A percentile compares a stretch with the other conserved stretches of the same genome.
phyloP scores from a whole-genome alignment of 2,113 vertebrate species.

The Baryphthengus martii region DNA sequence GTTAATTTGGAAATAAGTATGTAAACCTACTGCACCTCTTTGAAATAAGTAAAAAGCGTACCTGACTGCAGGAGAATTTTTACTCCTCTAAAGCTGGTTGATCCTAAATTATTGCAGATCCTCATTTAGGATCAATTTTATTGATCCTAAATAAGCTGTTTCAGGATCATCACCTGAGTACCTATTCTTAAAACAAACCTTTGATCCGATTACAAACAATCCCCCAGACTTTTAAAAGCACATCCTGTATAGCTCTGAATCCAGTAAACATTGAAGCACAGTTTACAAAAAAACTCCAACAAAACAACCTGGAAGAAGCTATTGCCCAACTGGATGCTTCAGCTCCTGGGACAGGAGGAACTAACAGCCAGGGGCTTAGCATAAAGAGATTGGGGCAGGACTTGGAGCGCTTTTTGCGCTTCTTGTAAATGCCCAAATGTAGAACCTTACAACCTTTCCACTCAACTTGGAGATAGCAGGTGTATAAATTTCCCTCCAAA shows the following conservation, averaged over 20 bases:
- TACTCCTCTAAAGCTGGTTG: background rate
- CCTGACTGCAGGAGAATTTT: background rate
- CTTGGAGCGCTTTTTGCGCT: background rate
- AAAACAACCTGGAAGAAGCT: background rate
- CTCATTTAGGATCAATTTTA: no score
- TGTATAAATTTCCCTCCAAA: background rate
- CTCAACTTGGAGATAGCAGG: background rate
- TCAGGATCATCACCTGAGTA: background rate
- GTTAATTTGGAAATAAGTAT: background rate
- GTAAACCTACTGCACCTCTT: background rate
- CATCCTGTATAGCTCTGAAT: background rate
- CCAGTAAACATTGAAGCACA: background rate
- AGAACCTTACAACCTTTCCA: background rate
- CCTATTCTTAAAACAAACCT: background rate
- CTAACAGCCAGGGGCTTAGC: background rate
- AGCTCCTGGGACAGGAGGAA: background rate
- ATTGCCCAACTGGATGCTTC: background rate
- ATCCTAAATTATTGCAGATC: background rate
- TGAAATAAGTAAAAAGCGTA: background rate
- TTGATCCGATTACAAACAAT: background rate
- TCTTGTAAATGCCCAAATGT: background rate
- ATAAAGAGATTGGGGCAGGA: background rate
- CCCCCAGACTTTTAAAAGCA: background rate
- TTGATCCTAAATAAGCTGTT: background rate
- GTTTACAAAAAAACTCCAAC: fast-evolving